Evolutionary conservation across 2,113 vertebrate genomes (phyloP).

Genomic region (Epinephelus lanceolatus): DNA sequence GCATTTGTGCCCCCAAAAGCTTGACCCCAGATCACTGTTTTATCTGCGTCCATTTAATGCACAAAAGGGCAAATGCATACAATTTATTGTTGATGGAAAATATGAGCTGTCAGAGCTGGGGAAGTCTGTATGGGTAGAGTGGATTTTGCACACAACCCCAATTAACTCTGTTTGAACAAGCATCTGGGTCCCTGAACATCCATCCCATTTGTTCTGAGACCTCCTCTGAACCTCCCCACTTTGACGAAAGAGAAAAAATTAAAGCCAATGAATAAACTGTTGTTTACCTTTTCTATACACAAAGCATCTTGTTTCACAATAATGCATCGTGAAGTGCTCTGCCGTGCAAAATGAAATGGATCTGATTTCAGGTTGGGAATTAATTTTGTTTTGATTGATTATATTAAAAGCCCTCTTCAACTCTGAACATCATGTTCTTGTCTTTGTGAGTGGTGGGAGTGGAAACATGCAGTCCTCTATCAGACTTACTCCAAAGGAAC

Average conservation of each 20-base stretch:
- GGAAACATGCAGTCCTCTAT: conserved; percentile 3
- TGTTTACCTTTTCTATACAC: conserved; percentile 41
- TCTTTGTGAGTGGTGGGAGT: background rate
- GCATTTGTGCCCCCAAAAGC: conserved; percentile 63
- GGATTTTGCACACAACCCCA: conserved; percentile 51
- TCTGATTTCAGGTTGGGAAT: conserved; percentile 11
- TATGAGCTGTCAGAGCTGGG: conserved; percentile 43
- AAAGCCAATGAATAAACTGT: conserved; percentile 48
- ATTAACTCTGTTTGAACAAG: conserved; percentile 52
- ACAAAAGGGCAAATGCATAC: conserved; percentile 68
- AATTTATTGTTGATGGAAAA: conserved; percentile 63
- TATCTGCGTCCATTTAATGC: conserved; percentile 68
- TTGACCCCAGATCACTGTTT: conserved; percentile 60
- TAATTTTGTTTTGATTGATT: conserved; percentile 41
- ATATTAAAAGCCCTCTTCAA: conserved; percentile 34
- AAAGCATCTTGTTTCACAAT: conserved; percentile 44
- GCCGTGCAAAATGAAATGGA: conserved; percentile 36
- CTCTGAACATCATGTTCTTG: conserved; percentile 43
- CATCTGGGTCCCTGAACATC: conserved; percentile 44
- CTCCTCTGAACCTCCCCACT: conserved; percentile 47
- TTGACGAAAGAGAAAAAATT: conserved; percentile 37
- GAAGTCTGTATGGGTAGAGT: conserved; percentile 17
- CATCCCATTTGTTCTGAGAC: conserved; percentile 65
- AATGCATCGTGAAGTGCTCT: conserved; percentile 37
- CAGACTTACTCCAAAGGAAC: background rate